A percentile compares a stretch with the other conserved stretches of the same genome.
phyloP scores from a whole-genome alignment of 2,797 vertebrate species.

The Coracias cyanogaster region DNA sequence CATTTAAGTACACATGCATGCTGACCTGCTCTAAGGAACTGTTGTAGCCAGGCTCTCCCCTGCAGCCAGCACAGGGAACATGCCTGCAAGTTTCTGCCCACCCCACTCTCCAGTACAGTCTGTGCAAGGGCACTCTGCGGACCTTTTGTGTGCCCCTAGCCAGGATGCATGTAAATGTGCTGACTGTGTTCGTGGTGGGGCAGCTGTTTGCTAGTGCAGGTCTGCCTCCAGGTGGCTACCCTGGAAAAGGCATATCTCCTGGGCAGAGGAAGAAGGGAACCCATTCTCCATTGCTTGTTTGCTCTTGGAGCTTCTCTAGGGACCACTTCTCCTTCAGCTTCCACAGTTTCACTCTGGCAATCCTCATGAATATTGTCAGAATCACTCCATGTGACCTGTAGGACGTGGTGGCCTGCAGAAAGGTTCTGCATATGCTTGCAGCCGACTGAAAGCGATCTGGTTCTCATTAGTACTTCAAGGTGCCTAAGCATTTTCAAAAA shows the following conservation, averaged over 20 bases:
- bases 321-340: background rate
- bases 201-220: too few species aligned
- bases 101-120: background rate
- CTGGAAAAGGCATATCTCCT: background rate
- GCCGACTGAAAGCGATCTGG: background rate
- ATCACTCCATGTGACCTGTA: background rate
- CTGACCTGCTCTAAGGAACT: background rate
- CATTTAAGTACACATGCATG: fast-evolving
- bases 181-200: too few species aligned
- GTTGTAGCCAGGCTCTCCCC: background rate
- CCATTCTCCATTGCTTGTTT: background rate
- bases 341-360: background rate
- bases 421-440: background rate
- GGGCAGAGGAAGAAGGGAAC: background rate
- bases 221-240: background rate
- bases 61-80: fast-evolving
- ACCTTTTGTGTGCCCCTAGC: too few species aligned
- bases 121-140: background rate
- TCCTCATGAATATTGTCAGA: fast-evolving
- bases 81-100: background rate
- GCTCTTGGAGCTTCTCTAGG: background rate
- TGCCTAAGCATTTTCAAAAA: background rate
- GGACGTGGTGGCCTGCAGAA: background rate
- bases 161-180: background rate
- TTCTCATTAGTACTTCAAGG: background rate